Conservation (phyloP, 1,140 invertebrate genomes). For the Drosophila kepulauana region DNA sequence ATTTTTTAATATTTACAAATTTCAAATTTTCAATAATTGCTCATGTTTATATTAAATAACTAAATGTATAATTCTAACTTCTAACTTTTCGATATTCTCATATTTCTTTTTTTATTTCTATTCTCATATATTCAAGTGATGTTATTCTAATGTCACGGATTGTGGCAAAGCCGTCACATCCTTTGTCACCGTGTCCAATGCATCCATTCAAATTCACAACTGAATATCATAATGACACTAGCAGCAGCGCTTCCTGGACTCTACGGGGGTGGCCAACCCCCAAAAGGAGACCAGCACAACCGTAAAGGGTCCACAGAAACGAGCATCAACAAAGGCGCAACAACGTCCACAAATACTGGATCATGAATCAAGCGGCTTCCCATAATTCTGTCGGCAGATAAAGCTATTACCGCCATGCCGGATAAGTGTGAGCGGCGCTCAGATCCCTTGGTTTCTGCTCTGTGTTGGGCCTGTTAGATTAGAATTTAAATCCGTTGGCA, state of each 20-base stretch:
- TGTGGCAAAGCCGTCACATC: conserved; percentile 4
- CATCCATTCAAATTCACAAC: conserved; percentile 57
- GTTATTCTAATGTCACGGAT: background rate
- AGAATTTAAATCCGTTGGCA: conserved; percentile 76
- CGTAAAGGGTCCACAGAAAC: conserved; percentile 35
- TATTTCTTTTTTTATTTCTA: background rate
- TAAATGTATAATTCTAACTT: background rate
- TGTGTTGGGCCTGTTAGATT: conserved; percentile 68
- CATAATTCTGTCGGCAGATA: conserved; percentile 82
- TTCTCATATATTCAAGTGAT: background rate
- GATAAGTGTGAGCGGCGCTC: conserved; percentile 63
- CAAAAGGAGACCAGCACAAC: background rate
- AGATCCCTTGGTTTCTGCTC: background rate
- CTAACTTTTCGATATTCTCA: background rate
- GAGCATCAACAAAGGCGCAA: conserved; percentile 45
- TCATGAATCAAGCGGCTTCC: conserved; percentile 75
- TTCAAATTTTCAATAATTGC: too few relatives aligned
- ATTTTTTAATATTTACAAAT: too few relatives aligned
- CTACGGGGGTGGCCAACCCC: conserved; percentile 1
- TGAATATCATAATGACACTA: conserved; percentile 48
- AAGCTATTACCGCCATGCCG: conserved; percentile 81
- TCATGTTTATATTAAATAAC: too few relatives aligned
- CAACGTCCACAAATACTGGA: conserved; percentile 52
- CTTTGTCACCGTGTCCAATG: conserved; percentile 34
- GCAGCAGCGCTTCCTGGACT: conserved; percentile 46